These are phyloP conservation scores for Lymantria dispar DNA, from an alignment of 2,888 invertebrate species.

Conservation along the genomic window DNA sequence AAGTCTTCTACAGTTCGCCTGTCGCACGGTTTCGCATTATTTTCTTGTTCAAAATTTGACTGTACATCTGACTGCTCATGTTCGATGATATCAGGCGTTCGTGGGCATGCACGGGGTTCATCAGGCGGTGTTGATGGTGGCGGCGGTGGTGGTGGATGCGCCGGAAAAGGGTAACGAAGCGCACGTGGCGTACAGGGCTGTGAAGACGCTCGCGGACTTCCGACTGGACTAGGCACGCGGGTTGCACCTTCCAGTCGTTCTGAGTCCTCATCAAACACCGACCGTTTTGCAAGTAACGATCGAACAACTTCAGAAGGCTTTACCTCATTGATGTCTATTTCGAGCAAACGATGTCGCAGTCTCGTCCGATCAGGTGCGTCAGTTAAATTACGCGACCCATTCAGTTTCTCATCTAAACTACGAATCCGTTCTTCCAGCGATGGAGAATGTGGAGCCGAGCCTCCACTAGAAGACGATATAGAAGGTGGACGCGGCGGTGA, in stretches of 20 bases:
- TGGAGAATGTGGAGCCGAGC: conserved; percentile 88
- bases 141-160: conserved; percentile 84
- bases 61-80: conserved; percentile 20
- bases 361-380: conserved; percentile 83
- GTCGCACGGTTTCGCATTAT: conserved; percentile 33
- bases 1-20: conserved; percentile 4
- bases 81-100: conserved; percentile 39
- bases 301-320: conserved; percentile 97
- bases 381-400: conserved; percentile 83
- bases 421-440: conserved; percentile 94
- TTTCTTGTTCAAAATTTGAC: conserved; percentile 20
- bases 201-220: conserved; percentile 71
- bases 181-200: conserved; percentile 66
- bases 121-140: conserved; percentile 26
- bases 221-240: conserved; percentile 87
- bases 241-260: conserved; percentile 94
- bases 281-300: conserved; percentile 94
- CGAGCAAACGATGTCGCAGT: conserved; percentile 88
- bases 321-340: conserved; percentile 89
- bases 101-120: conserved; percentile 36
- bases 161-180: conserved; percentile 90
- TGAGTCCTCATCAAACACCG: conserved; percentile 97
- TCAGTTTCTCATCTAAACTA: conserved; percentile 95
- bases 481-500: conserved; percentile 87
- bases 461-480: conserved; percentile 88